Base-by-base conservation (phyloP, 1,140 invertebrate genomes). In the Paracyclopina nana region DNA sequence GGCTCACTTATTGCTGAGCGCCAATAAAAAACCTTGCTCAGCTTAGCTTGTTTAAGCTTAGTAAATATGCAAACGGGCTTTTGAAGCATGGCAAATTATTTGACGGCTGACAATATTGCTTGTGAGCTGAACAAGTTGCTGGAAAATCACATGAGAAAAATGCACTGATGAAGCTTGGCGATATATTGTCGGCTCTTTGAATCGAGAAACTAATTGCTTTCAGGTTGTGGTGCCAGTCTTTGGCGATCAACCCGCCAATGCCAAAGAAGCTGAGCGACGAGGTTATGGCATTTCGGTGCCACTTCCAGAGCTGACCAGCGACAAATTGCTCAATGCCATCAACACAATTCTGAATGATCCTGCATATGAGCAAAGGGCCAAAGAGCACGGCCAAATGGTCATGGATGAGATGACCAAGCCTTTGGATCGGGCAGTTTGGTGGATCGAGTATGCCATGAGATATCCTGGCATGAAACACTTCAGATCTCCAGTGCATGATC, bases 361-460 rank as follows among this genome's bases (percentile, higher is more conserved):
- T 24, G 30, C 5, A 2, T 48, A 28, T 30, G 27, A 24, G 9
- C 2, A 31, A 14, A 48, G 16, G 14, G 45, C 45, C 16, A 3
- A 54, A 52, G 25, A 51, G 34, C 28, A 31, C 30, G n/a, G 25
- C 55, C 0, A 16, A 31, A 3, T 53, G 57, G 4, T 57, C 58
- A 54, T 31, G 54, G 28, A 71, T 73, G 57, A 60, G 67, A n/a
- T 69, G 68, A 0, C 62, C 20, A 63, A 61, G 24, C 58, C 72
- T 0, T 59, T 71, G 55, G 67, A 73, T 22, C 67, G 56, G 8
- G 70, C 70, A 6, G 62, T 65, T 25, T 72, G 62, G 57, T 73
- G 72, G 71, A 64, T 69, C 0, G 70, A 74, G 57, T 71, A 68
- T 43, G 63, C 68, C 6, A 62, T 67, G 12, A 60, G 65, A 14